Conservation (phyloP, 2,797 vertebrate genomes). For the Hoplostethus atlanticus region DNA sequence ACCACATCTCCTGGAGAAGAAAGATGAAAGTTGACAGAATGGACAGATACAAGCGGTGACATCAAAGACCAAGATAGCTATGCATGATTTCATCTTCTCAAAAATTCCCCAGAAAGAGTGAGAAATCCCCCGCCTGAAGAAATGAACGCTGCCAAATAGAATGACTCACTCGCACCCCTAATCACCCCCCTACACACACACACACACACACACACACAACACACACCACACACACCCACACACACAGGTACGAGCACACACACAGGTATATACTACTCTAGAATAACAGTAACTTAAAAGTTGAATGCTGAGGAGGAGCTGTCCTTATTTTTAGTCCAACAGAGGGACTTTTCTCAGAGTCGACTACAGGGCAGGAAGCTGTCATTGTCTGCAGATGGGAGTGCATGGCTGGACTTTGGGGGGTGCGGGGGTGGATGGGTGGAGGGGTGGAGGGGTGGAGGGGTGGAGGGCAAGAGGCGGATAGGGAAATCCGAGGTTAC, state of each 20-base stretch:
- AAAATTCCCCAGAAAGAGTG: constrained; percentile 59
- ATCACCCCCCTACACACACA: constrained; percentile 18
- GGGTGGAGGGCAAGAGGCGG: no score
- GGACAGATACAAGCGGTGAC: constrained; percentile 25
- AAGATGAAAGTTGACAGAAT: background rate
- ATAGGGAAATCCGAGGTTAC: no score
- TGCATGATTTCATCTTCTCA: constrained; percentile 41
- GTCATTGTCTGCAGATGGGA: no score
- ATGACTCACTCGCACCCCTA: constrained; percentile 42
- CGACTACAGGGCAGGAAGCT: no score
- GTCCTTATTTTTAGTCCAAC: no score
- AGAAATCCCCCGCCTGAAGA: constrained; percentile 64
- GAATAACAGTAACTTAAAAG: background rate
- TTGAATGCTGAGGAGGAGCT: no score
- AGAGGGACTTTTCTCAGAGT: no score
- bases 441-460: no score
- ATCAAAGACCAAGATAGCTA: constrained; percentile 18
- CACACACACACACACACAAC: constrained; percentile 5
- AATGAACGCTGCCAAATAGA: constrained; percentile 17
- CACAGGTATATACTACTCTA: background rate
- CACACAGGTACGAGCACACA: background rate
- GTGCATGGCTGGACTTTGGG: no score
- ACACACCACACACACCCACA: constrained; percentile 3
- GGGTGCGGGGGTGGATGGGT: no score
- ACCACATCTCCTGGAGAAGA: background rate